phyloP scores from a whole-genome alignment of 2,113 vertebrate genomes.

The Chunga burmeisteri region DNA sequence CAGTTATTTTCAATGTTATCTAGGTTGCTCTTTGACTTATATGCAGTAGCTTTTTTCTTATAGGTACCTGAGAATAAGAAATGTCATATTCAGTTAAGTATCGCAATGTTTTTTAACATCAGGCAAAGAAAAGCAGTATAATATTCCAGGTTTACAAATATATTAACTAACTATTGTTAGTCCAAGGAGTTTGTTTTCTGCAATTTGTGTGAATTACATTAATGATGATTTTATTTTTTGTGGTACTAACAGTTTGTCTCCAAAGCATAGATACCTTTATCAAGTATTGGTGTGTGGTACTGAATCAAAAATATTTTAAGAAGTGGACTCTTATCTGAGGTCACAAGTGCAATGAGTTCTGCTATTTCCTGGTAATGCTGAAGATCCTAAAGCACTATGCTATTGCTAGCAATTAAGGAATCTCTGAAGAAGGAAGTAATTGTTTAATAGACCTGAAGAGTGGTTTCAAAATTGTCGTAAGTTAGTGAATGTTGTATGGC shows the following conservation, averaged over 20 bases:
- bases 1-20: not conserved
- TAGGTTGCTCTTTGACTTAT: not conserved
- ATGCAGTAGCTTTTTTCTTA: not conserved
- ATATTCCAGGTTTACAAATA: not conserved
- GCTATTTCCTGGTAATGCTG: not conserved
- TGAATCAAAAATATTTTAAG: conserved; percentile 9
- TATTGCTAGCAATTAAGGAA: not conserved
- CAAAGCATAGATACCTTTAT: not conserved
- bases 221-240: conserved; percentile 26
- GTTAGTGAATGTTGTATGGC: not conserved
- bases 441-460: not conserved
- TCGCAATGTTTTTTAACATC: not conserved
- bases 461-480: not conserved
- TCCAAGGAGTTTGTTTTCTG: not conserved
- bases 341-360: conserved; percentile 33
- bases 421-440: not conserved
- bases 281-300: not conserved
- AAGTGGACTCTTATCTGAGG: not conserved
- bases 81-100: not conserved
- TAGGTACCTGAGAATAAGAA: not conserved
- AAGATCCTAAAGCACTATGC: not conserved
- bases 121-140: not conserved
- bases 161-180: not conserved
- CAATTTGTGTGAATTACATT: not conserved
- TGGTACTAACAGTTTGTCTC: conserved; percentile 14